Evolutionary conservation across 2,113 vertebrate species (phyloP), one percentile per base, ranked within the genome.

Genomic region (Salvelinus namaycush): DNA sequence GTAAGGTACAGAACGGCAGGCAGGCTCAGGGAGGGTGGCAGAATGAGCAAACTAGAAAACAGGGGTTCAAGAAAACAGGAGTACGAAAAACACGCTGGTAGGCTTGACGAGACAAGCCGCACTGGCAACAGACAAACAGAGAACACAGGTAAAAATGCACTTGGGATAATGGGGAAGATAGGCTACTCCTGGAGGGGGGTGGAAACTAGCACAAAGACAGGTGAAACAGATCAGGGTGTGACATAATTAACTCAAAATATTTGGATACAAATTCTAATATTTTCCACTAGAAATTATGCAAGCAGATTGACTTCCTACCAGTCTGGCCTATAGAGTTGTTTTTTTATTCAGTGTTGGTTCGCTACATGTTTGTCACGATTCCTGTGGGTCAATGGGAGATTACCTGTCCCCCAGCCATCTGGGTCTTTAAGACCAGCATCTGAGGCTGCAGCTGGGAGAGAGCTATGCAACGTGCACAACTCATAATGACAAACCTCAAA

Each of bases 371-470:
- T 79, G 68, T 79, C 72, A 16, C 64, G 44, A 39, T 49, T 76
- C 68, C 73, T 12, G 5, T 66, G 29, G 62, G 77, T 20, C 75
- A 75, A 81, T 76, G 34, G 29, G 76, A 77, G 83, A 89, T 87
- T 91, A 86, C 1, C 14, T 69, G 48, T 82, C 59, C 57, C 75
- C 3, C 72, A 84, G 70, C 87, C 86, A 83, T 87, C 88, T 89
- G 89, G 81, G 54, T 85, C n/a, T 26, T 27, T 75, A 72, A 76
- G 22, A 48, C 62, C 73, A 31, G 26, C 26, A 49, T 51, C 54
- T 77, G 68, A 81, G 70, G 34, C 65, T 73, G 54, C 74, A 78
- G 26, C 57, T 66, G 5, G 68, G 64, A 81, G 77, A 76, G 62
- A 18, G 8, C 31, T 68, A 34, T 68, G 39, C 9, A 44, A 2